Percentiles rank a stretch among this genome's conserved stretches.
Conservation (phyloP, 2,888 invertebrate species). For the Rhaphigaster nebulosa region DNA sequence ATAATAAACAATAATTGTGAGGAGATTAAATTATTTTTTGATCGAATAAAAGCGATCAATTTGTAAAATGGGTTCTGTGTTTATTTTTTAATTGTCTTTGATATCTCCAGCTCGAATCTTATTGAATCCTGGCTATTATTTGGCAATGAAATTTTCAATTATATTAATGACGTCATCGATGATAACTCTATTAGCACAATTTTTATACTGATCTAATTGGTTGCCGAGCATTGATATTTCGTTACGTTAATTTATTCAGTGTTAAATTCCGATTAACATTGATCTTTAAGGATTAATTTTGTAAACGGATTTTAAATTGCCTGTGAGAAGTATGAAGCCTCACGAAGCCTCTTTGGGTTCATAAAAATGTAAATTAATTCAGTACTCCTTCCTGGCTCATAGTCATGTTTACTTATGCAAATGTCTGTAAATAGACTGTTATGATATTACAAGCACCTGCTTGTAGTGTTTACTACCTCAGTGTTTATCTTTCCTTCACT, state of each 20-base stretch:
- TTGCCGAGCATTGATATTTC: not conserved
- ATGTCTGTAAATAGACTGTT: not conserved
- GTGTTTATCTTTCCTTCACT: not conserved
- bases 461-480: not conserved
- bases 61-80: no score
- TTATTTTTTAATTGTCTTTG: no score
- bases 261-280: not conserved
- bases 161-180: no score
- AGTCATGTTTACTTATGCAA: slow-evolving; percentile 3
- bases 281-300: not conserved
- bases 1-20: no score
- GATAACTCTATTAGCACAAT: no score
- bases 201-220: not conserved
- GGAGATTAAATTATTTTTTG: no score
- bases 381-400: not conserved
- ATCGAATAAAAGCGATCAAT: no score
- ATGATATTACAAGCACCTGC: not conserved
- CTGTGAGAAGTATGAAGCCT: not conserved
- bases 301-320: not conserved
- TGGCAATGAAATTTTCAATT: no score
- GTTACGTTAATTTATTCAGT: not conserved
- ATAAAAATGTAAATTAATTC: slow-evolving; percentile 23
- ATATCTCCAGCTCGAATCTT: no score
- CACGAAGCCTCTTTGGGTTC: not conserved
- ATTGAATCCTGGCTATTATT: no score